A percentile compares a stretch with the other conserved stretches of the same genome.
These are phyloP conservation scores for Peromyscus californicus DNA, from an alignment of 2,113 vertebrate genomes.

Conservation along the genomic window DNA sequence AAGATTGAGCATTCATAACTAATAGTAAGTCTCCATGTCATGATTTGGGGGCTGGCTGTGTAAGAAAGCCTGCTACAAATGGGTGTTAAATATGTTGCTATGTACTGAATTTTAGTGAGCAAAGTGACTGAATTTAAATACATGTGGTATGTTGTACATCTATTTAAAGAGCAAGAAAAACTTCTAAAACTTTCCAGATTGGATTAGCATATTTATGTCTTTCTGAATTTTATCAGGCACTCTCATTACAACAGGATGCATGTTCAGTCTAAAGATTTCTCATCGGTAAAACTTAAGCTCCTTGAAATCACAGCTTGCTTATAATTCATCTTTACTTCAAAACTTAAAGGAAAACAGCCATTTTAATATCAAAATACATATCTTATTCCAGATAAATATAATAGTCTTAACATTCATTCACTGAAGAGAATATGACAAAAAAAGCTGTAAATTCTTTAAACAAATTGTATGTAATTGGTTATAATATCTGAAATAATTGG, in stretches of 20 bases:
- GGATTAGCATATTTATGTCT: not conserved
- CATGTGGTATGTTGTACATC: not conserved
- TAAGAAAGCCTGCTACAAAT: not conserved
- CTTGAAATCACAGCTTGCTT: not conserved
- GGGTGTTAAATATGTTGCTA: not conserved
- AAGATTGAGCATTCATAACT: not conserved
- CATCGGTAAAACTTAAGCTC: not conserved
- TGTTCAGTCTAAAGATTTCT: not conserved
- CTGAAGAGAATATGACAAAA: not conserved
- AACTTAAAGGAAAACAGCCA: not conserved
- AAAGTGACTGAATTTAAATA: not conserved
- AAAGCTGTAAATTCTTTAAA: constrained; percentile 8
- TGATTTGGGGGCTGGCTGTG: not conserved
- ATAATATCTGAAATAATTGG: not conserved
- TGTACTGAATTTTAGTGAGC: not conserved
- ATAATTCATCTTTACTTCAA: constrained; percentile 8
- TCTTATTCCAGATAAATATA: not conserved
- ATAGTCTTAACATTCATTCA: not conserved
- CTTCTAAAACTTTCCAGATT: not conserved
- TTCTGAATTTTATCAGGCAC: not conserved
- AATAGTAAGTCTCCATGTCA: not conserved
- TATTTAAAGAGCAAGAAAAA: constrained; percentile 19
- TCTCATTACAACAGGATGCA: not conserved
- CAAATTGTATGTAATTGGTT: not conserved
- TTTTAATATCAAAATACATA: not conserved